Conservation (phyloP, 2,888 invertebrate genomes). For the Scaptomyza reducta region DNA sequence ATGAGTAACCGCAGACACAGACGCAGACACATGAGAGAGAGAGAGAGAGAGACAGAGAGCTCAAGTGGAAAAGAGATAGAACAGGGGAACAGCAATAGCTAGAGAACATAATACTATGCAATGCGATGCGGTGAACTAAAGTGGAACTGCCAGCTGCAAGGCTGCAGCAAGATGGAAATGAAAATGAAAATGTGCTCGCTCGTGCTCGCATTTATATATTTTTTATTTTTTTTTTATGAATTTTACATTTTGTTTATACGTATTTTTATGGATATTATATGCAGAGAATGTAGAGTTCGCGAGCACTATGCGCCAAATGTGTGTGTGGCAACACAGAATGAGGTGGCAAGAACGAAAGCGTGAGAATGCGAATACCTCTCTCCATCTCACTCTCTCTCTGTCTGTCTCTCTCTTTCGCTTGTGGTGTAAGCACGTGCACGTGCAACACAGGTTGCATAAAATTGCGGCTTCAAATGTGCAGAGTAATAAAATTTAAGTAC, state of each 20-base stretch:
- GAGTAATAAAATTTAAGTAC: conserved; percentile 66
- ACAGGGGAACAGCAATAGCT: conserved; percentile 10
- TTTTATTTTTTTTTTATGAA: conserved; percentile 47
- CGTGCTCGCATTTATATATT: conserved; percentile 22
- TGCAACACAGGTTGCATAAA: conserved; percentile 56
- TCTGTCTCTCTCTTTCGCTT: not conserved
- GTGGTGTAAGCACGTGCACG: conserved; percentile 23
- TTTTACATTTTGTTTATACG: conserved; percentile 68
- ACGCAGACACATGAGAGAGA: conserved; percentile 24
- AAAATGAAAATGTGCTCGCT: conserved; percentile 31
- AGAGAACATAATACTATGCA: conserved; percentile 18
- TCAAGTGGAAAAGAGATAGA: not conserved
- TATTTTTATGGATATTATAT: conserved; percentile 68
- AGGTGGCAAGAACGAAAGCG: conserved; percentile 6
- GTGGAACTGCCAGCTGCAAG: conserved; percentile 44
- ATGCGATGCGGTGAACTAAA: conserved; percentile 35
- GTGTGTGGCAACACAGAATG: conserved; percentile 13
- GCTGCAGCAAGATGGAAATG: conserved; percentile 28
- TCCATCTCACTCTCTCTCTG: not conserved
- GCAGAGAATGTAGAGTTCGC: conserved; percentile 32
- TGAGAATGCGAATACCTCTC: conserved; percentile 1
- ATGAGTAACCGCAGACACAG: conserved; percentile 37
- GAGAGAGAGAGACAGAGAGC: not conserved
- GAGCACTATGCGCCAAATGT: conserved; percentile 19
- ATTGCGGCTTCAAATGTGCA: conserved; percentile 54